Percentiles rank a stretch among this genome's conserved stretches.
Evolutionary conservation across 37 sponge, comb jelly and placozoan species (phyloP).

Genomic region (Chondrilla cf. caribensis): DNA sequence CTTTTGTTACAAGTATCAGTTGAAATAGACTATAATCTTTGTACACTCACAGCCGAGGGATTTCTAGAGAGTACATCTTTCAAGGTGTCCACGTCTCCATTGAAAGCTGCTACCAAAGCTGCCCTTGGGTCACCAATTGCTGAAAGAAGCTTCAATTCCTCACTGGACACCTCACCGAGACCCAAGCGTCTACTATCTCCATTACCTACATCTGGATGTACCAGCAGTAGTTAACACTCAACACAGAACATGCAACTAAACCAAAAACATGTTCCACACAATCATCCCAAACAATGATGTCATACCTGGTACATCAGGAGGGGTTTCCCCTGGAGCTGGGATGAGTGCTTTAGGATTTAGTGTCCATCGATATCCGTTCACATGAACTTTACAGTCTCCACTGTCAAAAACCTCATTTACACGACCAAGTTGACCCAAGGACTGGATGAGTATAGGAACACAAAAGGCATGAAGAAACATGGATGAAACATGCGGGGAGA

Average conservation of each 20-base stretch:
- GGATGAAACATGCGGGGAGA: too few relatives aligned
- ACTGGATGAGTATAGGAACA: conserved; percentile 18
- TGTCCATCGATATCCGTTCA: conserved; percentile 77
- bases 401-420: conserved; percentile 61
- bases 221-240: too few relatives aligned
- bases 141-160: too few relatives aligned
- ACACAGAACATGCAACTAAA: too few relatives aligned
- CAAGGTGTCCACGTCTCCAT: conserved; percentile 41
- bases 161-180: too few relatives aligned
- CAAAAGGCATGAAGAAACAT: too few relatives aligned
- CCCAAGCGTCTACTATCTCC: too few relatives aligned
- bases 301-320: conserved; percentile 56
- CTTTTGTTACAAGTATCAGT: too few relatives aligned
- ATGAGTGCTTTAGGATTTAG: conserved; percentile 62
- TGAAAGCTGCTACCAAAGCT: conserved; percentile 60
- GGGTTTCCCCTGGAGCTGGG: conserved; percentile 56
- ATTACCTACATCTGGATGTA: too few relatives aligned
- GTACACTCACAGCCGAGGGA: conserved; percentile 41
- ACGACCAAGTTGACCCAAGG: conserved; percentile 76
- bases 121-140: conserved; percentile 55
- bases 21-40: too few relatives aligned
- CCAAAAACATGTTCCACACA: too few relatives aligned
- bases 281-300: conserved; percentile 51
- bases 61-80: conserved; percentile 41
- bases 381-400: conserved; percentile 63